These are phyloP conservation scores for Bombyx huttoni DNA, from an alignment of 2,888 invertebrate species.

Conservation along the genomic window DNA sequence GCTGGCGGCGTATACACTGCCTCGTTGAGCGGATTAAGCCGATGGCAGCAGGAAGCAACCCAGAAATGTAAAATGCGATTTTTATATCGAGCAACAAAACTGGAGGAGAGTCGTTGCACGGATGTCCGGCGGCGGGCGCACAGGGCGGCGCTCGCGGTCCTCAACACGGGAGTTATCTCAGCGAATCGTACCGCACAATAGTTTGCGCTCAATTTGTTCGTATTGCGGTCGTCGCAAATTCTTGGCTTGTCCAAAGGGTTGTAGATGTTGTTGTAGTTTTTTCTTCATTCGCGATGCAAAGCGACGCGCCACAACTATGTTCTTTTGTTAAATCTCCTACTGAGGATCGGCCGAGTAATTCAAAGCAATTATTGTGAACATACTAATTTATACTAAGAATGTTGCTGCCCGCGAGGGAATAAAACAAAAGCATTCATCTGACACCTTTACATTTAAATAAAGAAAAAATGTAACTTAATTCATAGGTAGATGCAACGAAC, in stretches of 20 bases:
- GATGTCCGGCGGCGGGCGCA: constrained; percentile 40
- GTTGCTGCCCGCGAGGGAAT: constrained; percentile 13
- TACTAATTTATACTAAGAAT: constrained; percentile 27
- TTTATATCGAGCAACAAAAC: constrained; percentile 6
- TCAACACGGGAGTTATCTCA: constrained; percentile 63
- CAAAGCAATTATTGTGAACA: constrained; percentile 31
- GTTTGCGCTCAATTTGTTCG: constrained; percentile 69
- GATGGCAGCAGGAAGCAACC: constrained; percentile 9
- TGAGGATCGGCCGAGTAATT: constrained; percentile 28
- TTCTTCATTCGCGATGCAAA: constrained; percentile 35
- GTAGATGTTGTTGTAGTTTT: constrained; percentile 51
- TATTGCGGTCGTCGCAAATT: constrained; percentile 66
- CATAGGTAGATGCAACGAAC: neutral
- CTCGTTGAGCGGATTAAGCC: constrained; percentile 10
- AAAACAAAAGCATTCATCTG: neutral
- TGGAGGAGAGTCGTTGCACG: constrained; percentile 17
- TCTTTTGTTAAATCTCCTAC: constrained; percentile 39
- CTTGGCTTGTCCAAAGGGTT: constrained; percentile 60
- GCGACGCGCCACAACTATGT: constrained; percentile 35
- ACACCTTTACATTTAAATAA: neutral
- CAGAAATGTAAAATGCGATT: constrained; percentile 23
- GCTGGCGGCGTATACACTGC: constrained; percentile 35
- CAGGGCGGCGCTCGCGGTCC: constrained; percentile 41
- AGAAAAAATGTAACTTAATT: neutral
- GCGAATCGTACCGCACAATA: constrained; percentile 68